Conservation (phyloP, 2,888 invertebrate genomes). For the Hipparchia semele region DNA sequence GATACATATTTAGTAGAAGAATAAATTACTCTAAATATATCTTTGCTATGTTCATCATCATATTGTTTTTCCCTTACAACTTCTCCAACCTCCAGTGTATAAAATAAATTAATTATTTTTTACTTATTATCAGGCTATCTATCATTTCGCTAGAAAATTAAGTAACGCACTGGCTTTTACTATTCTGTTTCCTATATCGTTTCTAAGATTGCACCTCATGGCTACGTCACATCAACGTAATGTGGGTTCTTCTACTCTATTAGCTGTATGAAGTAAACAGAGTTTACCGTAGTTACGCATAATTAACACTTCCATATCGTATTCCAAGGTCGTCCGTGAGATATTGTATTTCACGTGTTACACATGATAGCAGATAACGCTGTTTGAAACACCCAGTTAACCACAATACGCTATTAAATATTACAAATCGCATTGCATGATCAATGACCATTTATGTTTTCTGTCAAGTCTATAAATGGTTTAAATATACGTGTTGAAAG, state of each 20-base stretch:
- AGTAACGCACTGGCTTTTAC: constrained; percentile 5
- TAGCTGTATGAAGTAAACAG: constrained; percentile 31
- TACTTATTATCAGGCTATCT: background rate
- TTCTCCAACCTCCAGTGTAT: no score
- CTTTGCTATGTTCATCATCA: background rate
- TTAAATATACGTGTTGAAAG: no score
- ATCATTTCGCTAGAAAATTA: background rate
- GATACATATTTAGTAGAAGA: background rate
- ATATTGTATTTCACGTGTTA: constrained; percentile 23
- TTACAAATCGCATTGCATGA: background rate
- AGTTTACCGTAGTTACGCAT: constrained; percentile 36
- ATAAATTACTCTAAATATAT: background rate
- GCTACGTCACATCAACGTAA: constrained; percentile 19
- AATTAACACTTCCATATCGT: constrained; percentile 36
- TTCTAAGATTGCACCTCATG: background rate
- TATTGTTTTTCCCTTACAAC: background rate
- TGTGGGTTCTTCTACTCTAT: constrained; percentile 23
- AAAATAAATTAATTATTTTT: no score
- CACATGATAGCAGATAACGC: constrained; percentile 5
- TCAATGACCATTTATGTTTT: no score
- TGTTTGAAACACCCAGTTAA: constrained; percentile 12
- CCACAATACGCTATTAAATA: constrained; percentile 12
- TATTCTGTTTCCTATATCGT: constrained; percentile 3
- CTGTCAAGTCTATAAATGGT: no score
- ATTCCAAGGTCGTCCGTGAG: constrained; percentile 32